A percentile compares a stretch with the other conserved stretches of the same genome.
phyloP scores from a whole-genome alignment of 2,888 invertebrate species.

The Helicoverpa assulta region DNA sequence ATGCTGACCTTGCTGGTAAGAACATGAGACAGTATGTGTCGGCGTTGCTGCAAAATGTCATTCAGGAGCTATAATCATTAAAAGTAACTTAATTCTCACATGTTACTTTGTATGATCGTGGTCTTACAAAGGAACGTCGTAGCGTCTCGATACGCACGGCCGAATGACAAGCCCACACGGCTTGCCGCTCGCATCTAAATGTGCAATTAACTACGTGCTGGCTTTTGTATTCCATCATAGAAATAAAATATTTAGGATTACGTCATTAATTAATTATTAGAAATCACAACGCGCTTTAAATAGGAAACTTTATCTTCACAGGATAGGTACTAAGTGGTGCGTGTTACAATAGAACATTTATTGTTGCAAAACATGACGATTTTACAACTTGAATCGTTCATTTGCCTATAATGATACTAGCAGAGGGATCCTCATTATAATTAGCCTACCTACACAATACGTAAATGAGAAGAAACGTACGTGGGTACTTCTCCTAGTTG shows the following conservation, averaged over 20 bases:
- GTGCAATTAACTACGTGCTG: conserved; percentile 52
- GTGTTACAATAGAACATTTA: conserved; percentile 28
- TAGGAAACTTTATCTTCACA: conserved; percentile 37
- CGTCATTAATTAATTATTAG: conserved; percentile 38
- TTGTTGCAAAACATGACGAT: conserved; percentile 25
- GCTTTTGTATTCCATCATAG: conserved; percentile 38
- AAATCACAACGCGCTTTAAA: conserved; percentile 30
- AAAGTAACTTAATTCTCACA: conserved; percentile 26
- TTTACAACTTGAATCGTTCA: conserved; percentile 29
- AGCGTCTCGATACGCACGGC: conserved; percentile 38
- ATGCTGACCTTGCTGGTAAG: conserved; percentile 84
- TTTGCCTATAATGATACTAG: conserved; percentile 29
- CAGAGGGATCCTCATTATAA: not conserved
- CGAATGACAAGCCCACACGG: conserved; percentile 35
- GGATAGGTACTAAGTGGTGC: conserved; percentile 39
- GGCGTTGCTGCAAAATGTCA: conserved; percentile 52
- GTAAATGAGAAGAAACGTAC: conserved; percentile 3
- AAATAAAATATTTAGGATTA: conserved; percentile 40
- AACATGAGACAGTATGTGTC: conserved; percentile 64
- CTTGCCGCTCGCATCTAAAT: conserved; percentile 55
- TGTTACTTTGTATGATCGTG: conserved; percentile 10
- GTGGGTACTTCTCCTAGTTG: not conserved
- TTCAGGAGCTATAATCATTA: conserved; percentile 44
- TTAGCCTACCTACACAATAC: not conserved
- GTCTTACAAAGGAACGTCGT: conserved; percentile 25